Base-by-base conservation (phyloP, 2,888 invertebrate genomes). In the Lydus trimaculatus region DNA sequence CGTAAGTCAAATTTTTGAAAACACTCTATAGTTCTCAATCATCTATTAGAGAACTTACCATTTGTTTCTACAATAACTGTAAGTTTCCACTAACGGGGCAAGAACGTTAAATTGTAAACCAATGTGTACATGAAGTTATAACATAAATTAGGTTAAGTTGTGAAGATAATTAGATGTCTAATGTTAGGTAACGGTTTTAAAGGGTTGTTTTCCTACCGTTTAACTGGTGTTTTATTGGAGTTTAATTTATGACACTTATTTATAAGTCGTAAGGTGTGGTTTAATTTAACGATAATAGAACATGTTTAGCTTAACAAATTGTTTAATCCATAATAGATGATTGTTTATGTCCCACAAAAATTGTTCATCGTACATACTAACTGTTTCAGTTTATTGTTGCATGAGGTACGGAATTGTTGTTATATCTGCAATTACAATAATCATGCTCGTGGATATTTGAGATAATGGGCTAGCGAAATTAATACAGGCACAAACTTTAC, bases 201-300 rank as follows among this genome's bases (percentile, higher is more conserved):
- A 71, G 66, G 64, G 69, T 65, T 56, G 61, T 65, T 71, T 71
- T 70, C 43, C 31, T 59, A 36, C 8, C n/a, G 15, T 61, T 66
- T 65, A 67, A 69, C 61, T 65, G 58, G 66, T 69, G 66, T 71
- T 71, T 69, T 69, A 71, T 67, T 64, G 61, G 61, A 70, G 63
- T 67, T 67, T 66, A 69, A 68, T 68, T 68, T 68, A 71, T 65
- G 71, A 63, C 58, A 70, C 43, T 70, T 70, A 66, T 66, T 66
- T 66, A n/a, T 61, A 64, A 61, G 15, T 56, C 15, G n/a, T 56
- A 13, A 28, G 13, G n/a, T 56, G 28, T 5, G 56, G 58, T 58
- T 68, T 64, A 68, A 68, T 68, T 61, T 61, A 68, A 68, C 33
- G 68, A 64, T 52, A 65, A 33, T 52, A 11, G 52, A 63, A 63